Evolutionary conservation across 1,140 invertebrate species (phyloP).

Genomic region (Lasioglossum albipes): DNA sequence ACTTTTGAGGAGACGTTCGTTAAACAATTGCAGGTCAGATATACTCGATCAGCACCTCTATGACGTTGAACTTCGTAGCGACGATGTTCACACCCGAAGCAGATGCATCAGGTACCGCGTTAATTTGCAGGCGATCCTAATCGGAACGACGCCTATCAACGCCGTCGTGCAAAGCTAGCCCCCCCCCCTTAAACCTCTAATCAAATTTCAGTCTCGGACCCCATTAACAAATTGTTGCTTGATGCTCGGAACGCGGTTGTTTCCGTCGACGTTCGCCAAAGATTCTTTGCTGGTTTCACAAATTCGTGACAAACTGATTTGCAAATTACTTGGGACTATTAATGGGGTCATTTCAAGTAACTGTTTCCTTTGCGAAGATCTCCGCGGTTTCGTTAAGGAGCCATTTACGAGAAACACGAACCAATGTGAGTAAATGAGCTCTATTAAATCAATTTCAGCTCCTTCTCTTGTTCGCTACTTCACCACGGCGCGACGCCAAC

Average conservation of each 20-base stretch:
- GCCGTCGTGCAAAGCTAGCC: constrained; percentile 14
- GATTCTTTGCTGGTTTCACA: background rate
- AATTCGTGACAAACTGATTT: background rate
- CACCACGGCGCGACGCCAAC: too few relatives aligned
- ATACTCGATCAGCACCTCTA: constrained; percentile 79
- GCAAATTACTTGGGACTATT: too few relatives aligned
- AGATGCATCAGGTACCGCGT: constrained; percentile 61
- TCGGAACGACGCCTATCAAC: constrained; percentile 26
- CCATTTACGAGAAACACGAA: too few relatives aligned
- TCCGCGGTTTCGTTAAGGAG: too few relatives aligned
- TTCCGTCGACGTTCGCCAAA: background rate
- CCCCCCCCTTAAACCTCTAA: constrained; percentile 34
- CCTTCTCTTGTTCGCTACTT: too few relatives aligned
- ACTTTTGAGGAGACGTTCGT: constrained; percentile 61
- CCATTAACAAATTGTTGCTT: constrained; percentile 66
- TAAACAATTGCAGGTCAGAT: constrained; percentile 82
- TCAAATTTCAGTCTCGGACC: constrained; percentile 40
- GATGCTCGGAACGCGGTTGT: constrained; percentile 33
- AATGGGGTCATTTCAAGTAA: too few relatives aligned
- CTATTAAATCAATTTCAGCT: too few relatives aligned
- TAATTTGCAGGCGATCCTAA: constrained; percentile 54
- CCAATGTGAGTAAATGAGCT: too few relatives aligned
- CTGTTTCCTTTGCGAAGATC: too few relatives aligned
- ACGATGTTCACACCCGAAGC: constrained; percentile 48
- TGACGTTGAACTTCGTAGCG: constrained; percentile 56